Conservation (phyloP, 2,888 invertebrate genomes). For the Thymelicus sylvestris region DNA sequence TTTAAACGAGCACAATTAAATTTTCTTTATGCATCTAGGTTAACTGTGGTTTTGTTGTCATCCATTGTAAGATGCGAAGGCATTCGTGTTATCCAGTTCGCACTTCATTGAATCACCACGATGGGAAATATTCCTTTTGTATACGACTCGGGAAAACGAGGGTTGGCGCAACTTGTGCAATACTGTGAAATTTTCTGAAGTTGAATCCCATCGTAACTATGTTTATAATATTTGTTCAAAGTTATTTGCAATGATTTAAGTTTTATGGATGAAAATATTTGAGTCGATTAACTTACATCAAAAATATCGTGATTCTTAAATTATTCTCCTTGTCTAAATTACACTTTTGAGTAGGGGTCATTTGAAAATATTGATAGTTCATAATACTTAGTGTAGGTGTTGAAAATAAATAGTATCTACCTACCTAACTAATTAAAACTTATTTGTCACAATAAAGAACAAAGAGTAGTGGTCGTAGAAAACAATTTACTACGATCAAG, state of each 20-base stretch:
- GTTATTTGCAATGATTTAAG: neutral
- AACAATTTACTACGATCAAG: no score
- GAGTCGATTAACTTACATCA: no score
- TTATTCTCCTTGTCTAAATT: no score
- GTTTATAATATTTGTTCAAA: neutral
- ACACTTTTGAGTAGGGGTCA: no score
- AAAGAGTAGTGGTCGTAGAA: no score
- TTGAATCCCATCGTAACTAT: neutral
- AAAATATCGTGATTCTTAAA: no score
- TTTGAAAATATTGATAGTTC: no score
- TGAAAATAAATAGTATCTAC: no score
- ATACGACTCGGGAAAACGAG: conserved; percentile 30
- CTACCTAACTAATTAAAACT: no score
- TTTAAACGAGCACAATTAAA: neutral
- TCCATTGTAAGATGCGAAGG: conserved; percentile 58
- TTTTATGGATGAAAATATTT: neutral
- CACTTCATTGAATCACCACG: conserved; percentile 70
- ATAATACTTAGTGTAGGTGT: no score
- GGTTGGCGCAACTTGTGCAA: conserved; percentile 5
- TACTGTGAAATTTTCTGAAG: neutral
- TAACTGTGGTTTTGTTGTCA: conserved; percentile 36
- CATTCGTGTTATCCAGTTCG: conserved; percentile 72
- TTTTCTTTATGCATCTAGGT: conserved; percentile 14
- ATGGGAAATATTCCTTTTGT: conserved; percentile 70
- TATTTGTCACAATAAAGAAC: no score